These are phyloP conservation scores for Pyrrhia umbra DNA, from an alignment of 2,888 invertebrate genomes.

Conservation along the genomic window DNA sequence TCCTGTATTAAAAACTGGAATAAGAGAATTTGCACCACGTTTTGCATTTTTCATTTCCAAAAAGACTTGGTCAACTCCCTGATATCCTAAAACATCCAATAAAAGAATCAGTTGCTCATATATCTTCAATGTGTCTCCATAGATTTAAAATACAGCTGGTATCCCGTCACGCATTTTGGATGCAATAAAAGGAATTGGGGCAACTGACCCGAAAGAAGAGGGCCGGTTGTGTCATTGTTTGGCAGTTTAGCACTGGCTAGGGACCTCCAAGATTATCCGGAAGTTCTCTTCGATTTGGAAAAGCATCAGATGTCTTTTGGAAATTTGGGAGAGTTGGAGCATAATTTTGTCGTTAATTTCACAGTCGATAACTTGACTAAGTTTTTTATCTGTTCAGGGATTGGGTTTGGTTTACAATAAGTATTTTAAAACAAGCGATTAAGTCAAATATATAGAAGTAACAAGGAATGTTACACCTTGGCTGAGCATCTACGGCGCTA, in stretches of 20 bases:
- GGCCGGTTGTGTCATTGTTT: constrained; percentile 28
- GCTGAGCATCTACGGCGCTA: too few species aligned
- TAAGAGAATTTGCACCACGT: too few species aligned
- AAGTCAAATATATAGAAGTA: too few species aligned
- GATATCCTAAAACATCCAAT: constrained; percentile 9
- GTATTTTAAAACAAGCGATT: background rate
- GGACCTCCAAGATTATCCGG: constrained; percentile 27
- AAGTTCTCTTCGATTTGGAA: constrained; percentile 15
- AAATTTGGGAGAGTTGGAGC: background rate
- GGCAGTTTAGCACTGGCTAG: constrained; percentile 37
- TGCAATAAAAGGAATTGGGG: constrained; percentile 58
- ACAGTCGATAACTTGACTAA: background rate
- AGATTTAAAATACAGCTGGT: constrained; percentile 42
- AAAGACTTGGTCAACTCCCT: constrained; percentile 15
- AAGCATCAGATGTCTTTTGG: constrained; percentile 26
- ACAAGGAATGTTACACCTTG: too few species aligned
- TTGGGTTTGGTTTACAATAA: background rate
- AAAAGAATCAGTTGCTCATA: constrained; percentile 20
- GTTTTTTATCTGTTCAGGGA: background rate
- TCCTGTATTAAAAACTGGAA: too few species aligned
- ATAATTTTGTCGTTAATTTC: constrained; percentile 11
- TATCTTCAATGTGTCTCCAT: constrained; percentile 47
- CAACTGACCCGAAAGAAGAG: constrained; percentile 42
- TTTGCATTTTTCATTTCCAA: background rate
- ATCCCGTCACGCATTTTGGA: constrained; percentile 35